Base-by-base conservation (phyloP, 2,113 vertebrate species). In the Dipodomys stephensi region DNA sequence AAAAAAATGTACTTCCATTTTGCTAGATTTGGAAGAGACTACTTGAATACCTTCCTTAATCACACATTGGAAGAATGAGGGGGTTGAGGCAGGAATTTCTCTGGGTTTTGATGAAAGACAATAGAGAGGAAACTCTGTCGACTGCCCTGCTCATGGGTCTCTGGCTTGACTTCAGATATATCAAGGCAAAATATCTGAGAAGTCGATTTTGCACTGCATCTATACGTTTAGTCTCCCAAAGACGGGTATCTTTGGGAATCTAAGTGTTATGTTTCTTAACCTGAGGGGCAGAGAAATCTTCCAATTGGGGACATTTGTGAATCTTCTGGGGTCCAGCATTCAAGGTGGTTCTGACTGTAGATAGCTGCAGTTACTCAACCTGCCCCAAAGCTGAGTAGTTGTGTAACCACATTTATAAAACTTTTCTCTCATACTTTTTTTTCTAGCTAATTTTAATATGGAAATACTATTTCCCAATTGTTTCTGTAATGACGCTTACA, bases 331-430 rank as follows among this genome's bases (percentile, higher is more conserved):
- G 35, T 32, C 30, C 19, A 4, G 7, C 62, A 7, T 20, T 27
- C 16, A 5, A 71, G 30, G 60, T 2, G 2, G 7, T n/a, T 15
- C 0, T 4, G 46, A 11, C 30, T 46, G 15, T 57, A 6, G 6
- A 28, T 49, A 16, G n/a, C 15, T 22, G 11, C 30, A 13, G 15
- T 0, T 0, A 28, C 23, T 10, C 9, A 44, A 53, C 35, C 12
- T 39, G 25, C 46, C 5, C 67, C 88, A 90, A 53, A 87, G 30
- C 19, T 32, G 25, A 46, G 27, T 22, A 67, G 6, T 73, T 81
- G 9, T 71, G 23, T 74, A 62, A 30, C 12, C 60, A 87, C 39
- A 39, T 5, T 18, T 30, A 2, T n/a, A 49, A 81, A n/a, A 46
- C 15, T 46, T 49, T 60, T 16, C 7, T 92, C 81, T 64, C 2